Percentiles rank a stretch among this genome's conserved stretches.
phyloP scores from a whole-genome alignment of 2,888 invertebrate species.

The Euspilapteryx auroguttella region DNA sequence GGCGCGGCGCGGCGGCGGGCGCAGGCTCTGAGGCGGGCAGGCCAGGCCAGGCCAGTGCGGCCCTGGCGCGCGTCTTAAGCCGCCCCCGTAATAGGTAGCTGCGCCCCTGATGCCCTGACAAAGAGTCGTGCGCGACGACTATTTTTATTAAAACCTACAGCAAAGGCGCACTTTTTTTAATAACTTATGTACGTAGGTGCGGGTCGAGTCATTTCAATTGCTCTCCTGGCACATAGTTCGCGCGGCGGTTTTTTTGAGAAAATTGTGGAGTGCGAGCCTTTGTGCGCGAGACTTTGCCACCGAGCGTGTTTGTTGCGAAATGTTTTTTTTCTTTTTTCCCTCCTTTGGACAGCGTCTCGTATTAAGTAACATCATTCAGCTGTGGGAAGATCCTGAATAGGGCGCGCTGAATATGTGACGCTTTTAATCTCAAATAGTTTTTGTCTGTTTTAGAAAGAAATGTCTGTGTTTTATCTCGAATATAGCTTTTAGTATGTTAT shows the following conservation, averaged over 20 bases:
- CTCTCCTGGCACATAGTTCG: conserved; percentile 22
- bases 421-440: not conserved
- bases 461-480: too few species aligned
- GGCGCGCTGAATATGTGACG: too few species aligned
- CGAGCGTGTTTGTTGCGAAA: conserved; percentile 23
- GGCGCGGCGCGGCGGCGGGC: too few species aligned
- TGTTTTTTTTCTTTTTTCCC: conserved; percentile 13
- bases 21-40: too few species aligned
- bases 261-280: conserved; percentile 41
- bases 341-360: conserved; percentile 6
- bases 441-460: not conserved
- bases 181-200: conserved; percentile 50
- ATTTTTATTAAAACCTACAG: conserved; percentile 59
- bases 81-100: conserved; percentile 38
- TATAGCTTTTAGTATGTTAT: too few species aligned
- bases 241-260: conserved; percentile 35
- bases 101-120: conserved; percentile 51
- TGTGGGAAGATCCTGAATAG: not conserved
- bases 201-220: conserved; percentile 29
- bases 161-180: conserved; percentile 56
- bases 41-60: too few species aligned
- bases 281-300: conserved; percentile 29
- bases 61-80: conserved; percentile 24
- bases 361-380: conserved; percentile 3
- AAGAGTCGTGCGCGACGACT: conserved; percentile 51